These are phyloP conservation scores for Esox niger DNA, from an alignment of 2,113 vertebrate genomes.

Conservation along the genomic window DNA sequence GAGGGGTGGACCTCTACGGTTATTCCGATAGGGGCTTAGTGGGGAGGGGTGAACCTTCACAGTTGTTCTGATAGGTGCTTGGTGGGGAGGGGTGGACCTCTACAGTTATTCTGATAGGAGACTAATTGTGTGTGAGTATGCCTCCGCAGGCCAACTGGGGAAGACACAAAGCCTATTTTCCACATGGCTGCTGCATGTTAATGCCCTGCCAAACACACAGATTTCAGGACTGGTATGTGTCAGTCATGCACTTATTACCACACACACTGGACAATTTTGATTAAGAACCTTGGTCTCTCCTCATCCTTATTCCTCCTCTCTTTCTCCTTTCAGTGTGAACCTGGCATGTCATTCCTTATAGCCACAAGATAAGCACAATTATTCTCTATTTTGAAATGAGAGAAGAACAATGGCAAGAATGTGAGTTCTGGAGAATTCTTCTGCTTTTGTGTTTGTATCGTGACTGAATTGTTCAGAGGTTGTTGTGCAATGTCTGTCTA, in stretches of 20 bases:
- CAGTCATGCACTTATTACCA: slow-evolving; percentile 58
- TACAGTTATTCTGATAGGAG: no score
- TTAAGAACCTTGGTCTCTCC: slow-evolving; percentile 45
- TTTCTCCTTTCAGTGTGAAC: background rate
- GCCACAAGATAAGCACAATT: slow-evolving; percentile 21
- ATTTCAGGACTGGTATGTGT: slow-evolving; percentile 81
- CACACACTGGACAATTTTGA: slow-evolving; percentile 48
- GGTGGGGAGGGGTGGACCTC: no score
- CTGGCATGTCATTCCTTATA: slow-evolving; percentile 24
- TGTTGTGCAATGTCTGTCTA: no score
- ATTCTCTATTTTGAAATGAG: slow-evolving; percentile 7
- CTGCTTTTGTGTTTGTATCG: background rate
- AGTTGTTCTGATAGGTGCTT: no score
- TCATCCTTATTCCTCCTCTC: background rate
- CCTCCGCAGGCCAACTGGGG: no score
- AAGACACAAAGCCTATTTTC: slow-evolving; percentile 80
- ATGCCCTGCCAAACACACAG: slow-evolving; percentile 75
- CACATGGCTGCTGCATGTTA: slow-evolving; percentile 84
- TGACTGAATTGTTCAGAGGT: background rate
- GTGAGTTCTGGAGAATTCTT: background rate
- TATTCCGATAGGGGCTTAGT: no score
- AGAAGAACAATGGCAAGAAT: background rate
- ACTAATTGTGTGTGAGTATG: no score
- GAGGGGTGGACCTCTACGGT: no score
- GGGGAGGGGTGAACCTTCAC: no score